Evolutionary conservation across 2,888 invertebrate genomes (phyloP), one percentile per base, ranked within the genome.

Genomic region (Coleophora flavipennella): DNA sequence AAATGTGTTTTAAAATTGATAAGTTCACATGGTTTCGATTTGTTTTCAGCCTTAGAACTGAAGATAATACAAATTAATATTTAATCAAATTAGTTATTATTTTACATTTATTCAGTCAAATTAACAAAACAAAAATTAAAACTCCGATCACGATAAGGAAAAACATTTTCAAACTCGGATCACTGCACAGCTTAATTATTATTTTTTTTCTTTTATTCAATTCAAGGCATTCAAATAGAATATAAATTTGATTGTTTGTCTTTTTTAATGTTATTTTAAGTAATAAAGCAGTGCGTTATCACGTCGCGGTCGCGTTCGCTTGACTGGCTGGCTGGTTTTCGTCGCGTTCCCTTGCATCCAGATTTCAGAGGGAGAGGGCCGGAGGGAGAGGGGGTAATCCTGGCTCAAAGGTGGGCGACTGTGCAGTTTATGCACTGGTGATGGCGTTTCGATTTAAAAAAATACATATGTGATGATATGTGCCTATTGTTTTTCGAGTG

Each of bases 281-380:
- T n/a, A n/a, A n/a, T n/a, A 43, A 48, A 46, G 37, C 37, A 50
- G 37, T 43, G 59, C 71, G 70, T 63, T 66, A 57, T 59, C 48
- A 45, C 67, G 45, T 49, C 49, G 50, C 71, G 64, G 55, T 55
- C 46, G 62, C 52, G 60, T 62, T 50, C 56, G 62, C 51, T 55
- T 69, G 69, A 78, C 79, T 80, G 71, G 60, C 67, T n/a, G n/a
- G n/a, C n/a, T n/a, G 61, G 49, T 58, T 59, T 56, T 45, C 49
- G 46, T 41, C 48, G 51, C 58, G 51, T 48, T 55, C 64, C 60
- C 58, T 57, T 61, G 46, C 58, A 46, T 67, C 72, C 69, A 60
- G 73, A 70, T 46, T 67, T 71, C 69, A 60, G 73, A 70, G 72
- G 73, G 69, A 69, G 39, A 46, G 51, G 55, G 31, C 12, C 45